Percentiles rank a stretch among this genome's conserved stretches.
phyloP scores from a whole-genome alignment of 2,113 vertebrate species.

The Chrysemys picta region DNA sequence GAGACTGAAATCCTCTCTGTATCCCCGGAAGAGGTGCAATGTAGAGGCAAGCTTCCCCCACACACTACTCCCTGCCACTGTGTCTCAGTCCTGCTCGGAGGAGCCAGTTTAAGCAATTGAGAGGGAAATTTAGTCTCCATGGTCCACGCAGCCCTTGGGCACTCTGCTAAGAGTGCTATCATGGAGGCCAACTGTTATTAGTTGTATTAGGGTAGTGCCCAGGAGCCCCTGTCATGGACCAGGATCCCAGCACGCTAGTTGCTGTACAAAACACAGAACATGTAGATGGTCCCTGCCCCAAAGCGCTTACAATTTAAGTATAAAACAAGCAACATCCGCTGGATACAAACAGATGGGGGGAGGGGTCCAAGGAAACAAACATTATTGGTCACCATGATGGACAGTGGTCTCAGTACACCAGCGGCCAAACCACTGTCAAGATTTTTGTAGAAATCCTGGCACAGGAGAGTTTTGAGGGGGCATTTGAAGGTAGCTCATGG shows the following conservation, averaged over 20 bases:
- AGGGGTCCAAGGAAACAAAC: fast-evolving
- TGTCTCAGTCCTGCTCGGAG: neutral
- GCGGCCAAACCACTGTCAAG: neutral
- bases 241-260: neutral
- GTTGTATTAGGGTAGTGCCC: neutral
- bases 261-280: no score
- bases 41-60: neutral
- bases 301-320: fast-evolving
- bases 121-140: neutral
- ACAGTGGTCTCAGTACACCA: neutral
- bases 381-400: neutral
- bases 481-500: neutral
- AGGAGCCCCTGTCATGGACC: fast-evolving
- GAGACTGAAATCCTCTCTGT: neutral
- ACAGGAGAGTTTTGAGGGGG: neutral
- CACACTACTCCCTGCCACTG: neutral
- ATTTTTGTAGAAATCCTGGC: neutral
- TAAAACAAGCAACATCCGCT: neutral
- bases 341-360: no score
- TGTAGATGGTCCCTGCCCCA: neutral
- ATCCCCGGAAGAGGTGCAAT: neutral
- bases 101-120: neutral
- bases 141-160: neutral
- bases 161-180: neutral
- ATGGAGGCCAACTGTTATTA: neutral